Evolutionary conservation across 2,797 vertebrate genomes (phyloP).

Genomic region (Schizopygopsis pylzovi): DNA sequence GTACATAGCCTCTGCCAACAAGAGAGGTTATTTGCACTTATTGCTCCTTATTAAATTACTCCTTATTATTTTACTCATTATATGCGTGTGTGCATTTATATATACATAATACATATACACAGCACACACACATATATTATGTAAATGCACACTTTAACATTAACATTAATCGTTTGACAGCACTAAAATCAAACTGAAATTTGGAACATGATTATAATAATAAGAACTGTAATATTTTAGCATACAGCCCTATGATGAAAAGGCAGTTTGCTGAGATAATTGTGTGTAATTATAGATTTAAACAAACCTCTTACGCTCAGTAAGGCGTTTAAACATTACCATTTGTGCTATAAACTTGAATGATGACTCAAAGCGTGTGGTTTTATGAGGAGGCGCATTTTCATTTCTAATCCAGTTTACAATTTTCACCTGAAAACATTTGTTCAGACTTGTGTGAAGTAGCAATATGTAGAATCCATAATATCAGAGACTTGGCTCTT

Average conservation of each 20-base stretch:
- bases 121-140: neutral
- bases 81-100: too few species aligned
- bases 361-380: neutral
- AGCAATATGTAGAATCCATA: neutral
- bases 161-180: neutral
- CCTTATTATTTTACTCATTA: too few species aligned
- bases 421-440: neutral
- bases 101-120: too few species aligned
- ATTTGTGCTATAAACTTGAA: neutral
- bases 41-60: too few species aligned
- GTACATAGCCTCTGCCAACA: too few species aligned
- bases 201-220: neutral
- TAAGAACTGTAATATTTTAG: neutral
- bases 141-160: neutral
- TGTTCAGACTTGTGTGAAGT: neutral
- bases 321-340: neutral
- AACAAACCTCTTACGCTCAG: neutral
- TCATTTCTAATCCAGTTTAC: neutral
- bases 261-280: neutral
- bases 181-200: neutral
- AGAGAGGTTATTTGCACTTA: too few species aligned
- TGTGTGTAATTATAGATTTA: neutral
- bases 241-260: neutral
- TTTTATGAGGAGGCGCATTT: neutral
- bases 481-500: neutral